Evolutionary conservation across 2,113 vertebrate species (phyloP).

Genomic region (Pachypanchax playfairii): DNA sequence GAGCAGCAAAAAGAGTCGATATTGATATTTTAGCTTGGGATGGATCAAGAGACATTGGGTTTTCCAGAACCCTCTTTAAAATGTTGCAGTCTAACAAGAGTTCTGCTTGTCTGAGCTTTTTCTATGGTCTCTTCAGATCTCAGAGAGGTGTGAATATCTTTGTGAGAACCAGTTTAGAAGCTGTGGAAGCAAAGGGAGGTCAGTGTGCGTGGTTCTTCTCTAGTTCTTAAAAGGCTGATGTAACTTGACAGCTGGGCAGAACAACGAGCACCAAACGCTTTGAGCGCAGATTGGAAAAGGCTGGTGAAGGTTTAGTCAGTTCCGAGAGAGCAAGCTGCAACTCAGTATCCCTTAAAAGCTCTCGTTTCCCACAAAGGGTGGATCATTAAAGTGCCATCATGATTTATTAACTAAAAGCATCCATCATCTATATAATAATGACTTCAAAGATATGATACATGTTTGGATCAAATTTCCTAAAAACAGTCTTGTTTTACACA

Average conservation of each 20-base stretch:
- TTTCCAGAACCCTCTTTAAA: slow-evolving; percentile 21
- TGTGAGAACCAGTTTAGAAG: slow-evolving; percentile 31
- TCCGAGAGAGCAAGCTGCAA: slow-evolving; percentile 19
- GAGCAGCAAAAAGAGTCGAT: slow-evolving; percentile 1
- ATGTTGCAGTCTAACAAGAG: slow-evolving; percentile 25
- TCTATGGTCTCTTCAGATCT: slow-evolving; percentile 29
- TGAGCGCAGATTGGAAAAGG: slow-evolving; percentile 20
- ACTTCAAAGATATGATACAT: background rate
- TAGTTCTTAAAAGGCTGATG: slow-evolving; percentile 50
- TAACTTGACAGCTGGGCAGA: slow-evolving; percentile 65
- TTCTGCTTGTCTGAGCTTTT: slow-evolving; percentile 18
- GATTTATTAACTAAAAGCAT: slow-evolving; percentile 6
- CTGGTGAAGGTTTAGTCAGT: slow-evolving; percentile 3
- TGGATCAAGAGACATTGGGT: background rate
- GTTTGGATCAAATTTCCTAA: slow-evolving; percentile 2
- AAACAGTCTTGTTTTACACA: background rate
- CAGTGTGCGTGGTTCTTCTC: slow-evolving; percentile 69
- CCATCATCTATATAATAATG: background rate
- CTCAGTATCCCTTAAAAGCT: background rate
- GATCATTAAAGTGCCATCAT: slow-evolving; percentile 4
- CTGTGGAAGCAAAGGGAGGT: slow-evolving; percentile 55
- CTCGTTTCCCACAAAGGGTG: background rate
- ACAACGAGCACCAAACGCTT: slow-evolving; percentile 24
- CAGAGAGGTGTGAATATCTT: slow-evolving; percentile 56
- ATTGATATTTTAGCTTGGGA: slow-evolving; percentile 18